Evolutionary conservation across 2,888 invertebrate species (phyloP).

Genomic region (Serripes groenlandicus): DNA sequence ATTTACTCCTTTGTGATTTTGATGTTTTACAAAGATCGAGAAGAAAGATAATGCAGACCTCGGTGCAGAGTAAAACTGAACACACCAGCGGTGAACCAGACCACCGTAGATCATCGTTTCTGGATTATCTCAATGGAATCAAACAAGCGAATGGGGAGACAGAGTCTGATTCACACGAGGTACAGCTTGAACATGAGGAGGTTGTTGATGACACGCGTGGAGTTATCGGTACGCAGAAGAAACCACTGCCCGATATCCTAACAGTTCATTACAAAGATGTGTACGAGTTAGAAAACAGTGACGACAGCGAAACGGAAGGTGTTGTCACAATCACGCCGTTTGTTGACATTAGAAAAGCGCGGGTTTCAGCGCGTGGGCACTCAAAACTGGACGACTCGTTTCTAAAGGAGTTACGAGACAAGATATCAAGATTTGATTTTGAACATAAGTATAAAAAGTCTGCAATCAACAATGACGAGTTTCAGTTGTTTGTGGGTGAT

Average conservation of each 20-base stretch:
- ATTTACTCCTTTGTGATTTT: background rate
- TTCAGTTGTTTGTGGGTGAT: conserved; percentile 38
- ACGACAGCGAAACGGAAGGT: background rate
- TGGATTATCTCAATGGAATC: background rate
- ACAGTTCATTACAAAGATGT: conserved; percentile 9
- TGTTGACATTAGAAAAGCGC: conserved; percentile 9
- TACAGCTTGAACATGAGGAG: background rate
- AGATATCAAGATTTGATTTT: conserved; percentile 28
- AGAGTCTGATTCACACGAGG: no score
- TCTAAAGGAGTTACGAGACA: conserved; percentile 15
- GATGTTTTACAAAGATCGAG: background rate
- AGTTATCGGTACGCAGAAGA: no score
- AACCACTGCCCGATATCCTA: background rate
- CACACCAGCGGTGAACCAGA: background rate
- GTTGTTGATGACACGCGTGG: background rate
- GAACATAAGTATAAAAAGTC: conserved; percentile 19
- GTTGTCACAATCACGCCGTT: conserved; percentile 10
- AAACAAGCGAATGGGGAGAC: background rate
- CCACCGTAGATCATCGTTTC: background rate
- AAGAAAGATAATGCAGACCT: background rate
- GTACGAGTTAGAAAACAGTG: background rate
- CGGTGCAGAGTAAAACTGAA: background rate
- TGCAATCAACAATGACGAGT: conserved; percentile 44
- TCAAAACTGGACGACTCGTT: conserved; percentile 11
- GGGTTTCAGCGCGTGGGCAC: background rate